Base-by-base conservation (phyloP, 2,113 vertebrate genomes). In the Opisthocomus hoazin region DNA sequence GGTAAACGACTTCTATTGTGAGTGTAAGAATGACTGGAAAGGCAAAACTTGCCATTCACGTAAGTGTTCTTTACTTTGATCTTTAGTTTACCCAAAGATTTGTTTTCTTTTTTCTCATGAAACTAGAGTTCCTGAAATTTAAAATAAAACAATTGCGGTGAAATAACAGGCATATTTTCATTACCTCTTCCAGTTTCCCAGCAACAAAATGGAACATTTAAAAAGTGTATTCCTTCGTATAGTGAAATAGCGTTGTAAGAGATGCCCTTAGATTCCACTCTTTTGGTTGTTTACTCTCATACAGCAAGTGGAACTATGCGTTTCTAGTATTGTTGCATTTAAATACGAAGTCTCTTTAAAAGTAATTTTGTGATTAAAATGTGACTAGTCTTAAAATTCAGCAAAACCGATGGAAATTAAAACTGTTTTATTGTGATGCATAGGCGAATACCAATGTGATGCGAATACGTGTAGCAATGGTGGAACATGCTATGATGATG, bases 11-110 rank as follows among this genome's bases (percentile, higher is more conserved):
- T 99, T 99, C 97, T 98, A 98, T 97, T 99, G 99, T 68, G 98
- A 97, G 34, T 99, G 99, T 36, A 97, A 98, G 7, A 98, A 99
- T 74, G 98, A 97, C 95, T 99, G 99, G 99, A 99, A 99, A 96
- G 99, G 99, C 76, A 99, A 99, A 97, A 99, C 98, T 56, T 99
- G 99, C 97, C 98, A 99, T 95, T 99, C 99, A 18, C 98, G 99
- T 99, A 97, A 99, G 99, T 98, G 79, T 84, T 89, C 75, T 75
- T 78, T 96, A 69, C 70, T 92, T 88, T 92, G 87, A 87, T 82
- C 69, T 76, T 79, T 61, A 36, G 26, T 70, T 84, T 96, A 61
- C 71, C 68, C 56, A 17, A 79, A 50, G 90, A 88, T 46, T 86
- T 90, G 58, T 89, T 93, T 93, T 94, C 41, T 54, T 85, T 82